phyloP scores from a whole-genome alignment of 64 coral and sea anemone genomes.

The Orbicella faveolata region DNA sequence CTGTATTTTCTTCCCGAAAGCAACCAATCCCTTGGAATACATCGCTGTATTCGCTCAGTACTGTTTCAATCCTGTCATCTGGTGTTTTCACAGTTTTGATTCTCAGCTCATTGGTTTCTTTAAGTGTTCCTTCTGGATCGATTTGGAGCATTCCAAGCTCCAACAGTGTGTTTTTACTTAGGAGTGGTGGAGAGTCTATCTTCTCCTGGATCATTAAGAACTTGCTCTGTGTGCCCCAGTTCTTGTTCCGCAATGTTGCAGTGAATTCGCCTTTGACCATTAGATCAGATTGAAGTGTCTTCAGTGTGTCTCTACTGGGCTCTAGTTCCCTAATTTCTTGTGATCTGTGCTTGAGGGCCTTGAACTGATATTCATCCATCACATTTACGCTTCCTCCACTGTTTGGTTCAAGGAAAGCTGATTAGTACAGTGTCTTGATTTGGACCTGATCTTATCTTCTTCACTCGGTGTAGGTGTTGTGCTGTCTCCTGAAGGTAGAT shows the following conservation, averaged over 20 bases:
- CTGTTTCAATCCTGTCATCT: too few relatives aligned
- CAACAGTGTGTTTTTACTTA: too few relatives aligned
- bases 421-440: constrained; percentile 22
- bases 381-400: constrained; percentile 72
- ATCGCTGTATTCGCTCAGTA: too few relatives aligned
- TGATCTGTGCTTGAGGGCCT: constrained; percentile 66
- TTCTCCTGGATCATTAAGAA: too few relatives aligned
- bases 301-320: not conserved
- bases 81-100: too few relatives aligned
- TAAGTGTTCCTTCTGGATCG: constrained; percentile 28
- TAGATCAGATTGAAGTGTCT: too few relatives aligned
- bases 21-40: too few relatives aligned
- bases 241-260: too few relatives aligned
- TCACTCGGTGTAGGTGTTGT: constrained; percentile 53
- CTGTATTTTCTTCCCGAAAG: too few relatives aligned
- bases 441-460: constrained; percentile 45
- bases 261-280: too few relatives aligned
- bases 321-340: constrained; percentile 53
- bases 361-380: constrained; percentile 86
- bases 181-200: too few relatives aligned
- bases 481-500: constrained; percentile 37
- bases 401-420: constrained; percentile 46
- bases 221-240: too few relatives aligned
- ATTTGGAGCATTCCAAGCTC: constrained; percentile 69
- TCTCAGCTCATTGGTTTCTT: not conserved